Conservation (phyloP, 1,140 invertebrate genomes). For the Drosophila nikananu region DNA sequence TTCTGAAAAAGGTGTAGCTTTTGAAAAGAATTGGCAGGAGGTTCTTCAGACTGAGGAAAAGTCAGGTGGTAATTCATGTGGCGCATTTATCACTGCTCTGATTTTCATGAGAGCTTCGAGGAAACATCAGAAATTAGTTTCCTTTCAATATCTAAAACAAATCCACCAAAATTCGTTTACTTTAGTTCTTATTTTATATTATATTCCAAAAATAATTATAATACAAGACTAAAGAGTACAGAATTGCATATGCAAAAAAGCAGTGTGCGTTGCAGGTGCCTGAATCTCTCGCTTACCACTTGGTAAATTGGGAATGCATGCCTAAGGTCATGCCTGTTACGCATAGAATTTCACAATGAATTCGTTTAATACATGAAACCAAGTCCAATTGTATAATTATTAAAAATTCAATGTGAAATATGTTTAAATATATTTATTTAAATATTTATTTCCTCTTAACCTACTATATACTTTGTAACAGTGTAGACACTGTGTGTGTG, state of each 20-base stretch:
- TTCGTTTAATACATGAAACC: neutral
- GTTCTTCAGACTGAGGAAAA: neutral
- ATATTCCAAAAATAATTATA: neutral
- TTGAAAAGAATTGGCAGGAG: neutral
- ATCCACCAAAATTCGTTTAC: too few relatives aligned
- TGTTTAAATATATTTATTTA: neutral
- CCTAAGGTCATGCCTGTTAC: neutral
- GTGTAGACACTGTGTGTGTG: constrained; percentile 1
- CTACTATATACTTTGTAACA: neutral
- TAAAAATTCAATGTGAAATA: neutral
- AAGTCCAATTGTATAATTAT: neutral
- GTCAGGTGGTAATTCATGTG: neutral
- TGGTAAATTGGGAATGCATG: neutral
- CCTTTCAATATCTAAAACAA: too few relatives aligned
- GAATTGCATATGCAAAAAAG: too few relatives aligned
- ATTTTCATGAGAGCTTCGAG: too few relatives aligned
- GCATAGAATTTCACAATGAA: neutral
- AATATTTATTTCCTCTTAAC: neutral
- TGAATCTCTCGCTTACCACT: neutral
- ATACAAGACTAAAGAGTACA: neutral
- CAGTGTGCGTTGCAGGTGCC: neutral
- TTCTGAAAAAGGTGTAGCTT: neutral
- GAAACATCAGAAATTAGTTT: too few relatives aligned
- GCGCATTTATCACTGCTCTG: too few relatives aligned
- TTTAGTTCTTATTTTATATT: neutral